Conservation (phyloP, 2,113 vertebrate species). For the Peromyscus californicus region DNA sequence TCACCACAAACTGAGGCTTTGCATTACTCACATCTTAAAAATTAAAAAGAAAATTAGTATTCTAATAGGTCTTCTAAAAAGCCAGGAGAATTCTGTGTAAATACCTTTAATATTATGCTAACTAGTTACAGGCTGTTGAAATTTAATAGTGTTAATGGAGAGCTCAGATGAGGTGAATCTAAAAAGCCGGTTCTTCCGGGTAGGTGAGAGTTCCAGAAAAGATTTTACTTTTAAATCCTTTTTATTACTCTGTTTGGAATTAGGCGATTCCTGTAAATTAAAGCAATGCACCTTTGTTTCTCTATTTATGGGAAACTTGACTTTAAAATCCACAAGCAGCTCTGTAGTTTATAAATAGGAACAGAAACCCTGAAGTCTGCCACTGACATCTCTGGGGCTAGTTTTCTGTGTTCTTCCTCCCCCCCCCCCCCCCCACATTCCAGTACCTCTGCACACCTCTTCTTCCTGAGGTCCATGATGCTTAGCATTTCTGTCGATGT, state of each 20-base stretch:
- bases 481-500: rapidly evolving
- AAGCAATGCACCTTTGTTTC: not conserved
- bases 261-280: constrained; percentile 73
- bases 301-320: constrained; percentile 64
- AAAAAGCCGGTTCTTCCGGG: constrained; percentile 66
- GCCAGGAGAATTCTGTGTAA: constrained; percentile 57
- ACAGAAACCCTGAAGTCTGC: not conserved
- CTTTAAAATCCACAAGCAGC: constrained; percentile 55
- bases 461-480: rapidly evolving
- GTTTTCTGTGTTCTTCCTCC: not conserved
- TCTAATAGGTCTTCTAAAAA: constrained; percentile 40
- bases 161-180: constrained; percentile 26
- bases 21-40: not conserved
- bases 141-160: constrained; percentile 67
- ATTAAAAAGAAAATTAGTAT: not conserved
- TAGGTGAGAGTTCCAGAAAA: constrained; percentile 71
- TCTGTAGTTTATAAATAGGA: constrained; percentile 16
- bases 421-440: not conserved
- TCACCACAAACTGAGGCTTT: constrained; percentile 17
- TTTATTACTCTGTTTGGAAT: constrained; percentile 73
- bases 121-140: constrained; percentile 38
- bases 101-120: constrained; percentile 61
- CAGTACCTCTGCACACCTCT: not conserved
- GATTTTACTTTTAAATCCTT: constrained; percentile 72
- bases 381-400: not conserved